phyloP scores from a whole-genome alignment of 2,113 vertebrate species.

The Rissa tridactyla region DNA sequence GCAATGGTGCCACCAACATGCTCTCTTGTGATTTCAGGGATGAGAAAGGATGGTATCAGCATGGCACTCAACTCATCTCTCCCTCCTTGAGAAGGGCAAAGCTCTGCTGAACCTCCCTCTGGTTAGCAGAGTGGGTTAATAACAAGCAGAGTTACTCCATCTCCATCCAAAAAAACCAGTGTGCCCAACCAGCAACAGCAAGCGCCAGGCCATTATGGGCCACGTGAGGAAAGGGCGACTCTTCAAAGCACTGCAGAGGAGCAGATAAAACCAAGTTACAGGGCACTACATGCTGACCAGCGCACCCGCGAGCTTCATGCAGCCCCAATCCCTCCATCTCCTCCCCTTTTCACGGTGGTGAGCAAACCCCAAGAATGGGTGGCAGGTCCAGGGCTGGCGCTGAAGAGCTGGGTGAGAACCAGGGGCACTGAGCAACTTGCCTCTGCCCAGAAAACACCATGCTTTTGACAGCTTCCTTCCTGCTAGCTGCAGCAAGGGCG shows the following conservation, averaged over 20 bases:
- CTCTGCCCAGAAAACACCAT: not conserved
- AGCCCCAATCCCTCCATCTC: not conserved
- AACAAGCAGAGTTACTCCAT: fast-evolving
- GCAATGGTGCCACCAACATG: fast-evolving
- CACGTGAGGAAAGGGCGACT: not conserved
- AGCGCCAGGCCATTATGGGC: not conserved
- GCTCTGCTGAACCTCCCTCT: not conserved
- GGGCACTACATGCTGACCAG: not conserved
- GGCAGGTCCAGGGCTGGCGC: not conserved
- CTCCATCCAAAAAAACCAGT: not conserved
- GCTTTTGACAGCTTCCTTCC: not conserved
- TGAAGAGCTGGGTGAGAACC: not conserved
- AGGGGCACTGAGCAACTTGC: not conserved
- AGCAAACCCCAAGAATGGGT: not conserved
- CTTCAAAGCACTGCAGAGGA: not conserved
- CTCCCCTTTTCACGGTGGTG: fast-evolving
- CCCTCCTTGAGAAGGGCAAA: not conserved
- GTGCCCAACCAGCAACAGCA: not conserved
- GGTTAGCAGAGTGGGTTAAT: not conserved
- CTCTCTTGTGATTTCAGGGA: not conserved
- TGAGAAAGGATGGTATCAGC: not conserved
- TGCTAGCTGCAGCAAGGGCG: not conserved
- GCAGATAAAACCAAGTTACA: not conserved
- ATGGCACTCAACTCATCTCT: not conserved
- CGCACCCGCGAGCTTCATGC: fast-evolving